Base-by-base conservation (phyloP, 2,888 invertebrate species). In the Drosophila longiperda region DNA sequence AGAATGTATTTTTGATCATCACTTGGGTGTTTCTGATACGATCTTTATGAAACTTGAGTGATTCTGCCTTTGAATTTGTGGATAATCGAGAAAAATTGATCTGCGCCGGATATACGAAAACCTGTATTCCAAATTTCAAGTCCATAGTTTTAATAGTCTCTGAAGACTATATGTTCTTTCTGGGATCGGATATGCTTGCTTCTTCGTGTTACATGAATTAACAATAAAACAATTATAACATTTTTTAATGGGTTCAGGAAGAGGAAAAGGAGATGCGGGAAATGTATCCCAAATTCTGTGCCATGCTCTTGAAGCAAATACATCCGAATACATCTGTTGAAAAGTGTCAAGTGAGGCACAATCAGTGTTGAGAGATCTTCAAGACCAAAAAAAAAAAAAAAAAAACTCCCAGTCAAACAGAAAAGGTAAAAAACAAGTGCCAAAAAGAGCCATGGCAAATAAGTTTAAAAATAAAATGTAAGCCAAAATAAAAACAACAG, bases 401-500 rank as follows among this genome's bases (percentile, higher is more conserved):
- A 20, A 23, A 42, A 42, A 38, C 9, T 26, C 15, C 3, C 38
- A 69, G 12, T 8, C 68, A 65, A 66, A 73, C 61, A 66, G n/a
- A 74, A 78, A 78, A 81, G 75, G 75, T 78, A 69, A 78, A 78
- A 58, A 66, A 61, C 57, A 66, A 80, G 59, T 65, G 55, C 59
- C 66, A 34, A 67, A 68, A 78, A 23, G 8, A 70, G 61, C 68
- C 71, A 70, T 78, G 76, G 67, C 75, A 64, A 78, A 65, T 67
- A 69, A 59, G 49, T 54, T 34, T 32, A 48, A 20, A 11, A 42
- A 52, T 49, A 54, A 54, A 36, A 26, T 38, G 59, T 48, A 29
- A 38, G 17, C 15, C n/a, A 58, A 63, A 60, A 59, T 58, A n/a
- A 55, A 74, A 15, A 45, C 42, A 60, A n/a, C 42, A 6, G 80